Base-by-base conservation (phyloP, 92 coral and sea anemone genomes). In the Heliopora coerulea region DNA sequence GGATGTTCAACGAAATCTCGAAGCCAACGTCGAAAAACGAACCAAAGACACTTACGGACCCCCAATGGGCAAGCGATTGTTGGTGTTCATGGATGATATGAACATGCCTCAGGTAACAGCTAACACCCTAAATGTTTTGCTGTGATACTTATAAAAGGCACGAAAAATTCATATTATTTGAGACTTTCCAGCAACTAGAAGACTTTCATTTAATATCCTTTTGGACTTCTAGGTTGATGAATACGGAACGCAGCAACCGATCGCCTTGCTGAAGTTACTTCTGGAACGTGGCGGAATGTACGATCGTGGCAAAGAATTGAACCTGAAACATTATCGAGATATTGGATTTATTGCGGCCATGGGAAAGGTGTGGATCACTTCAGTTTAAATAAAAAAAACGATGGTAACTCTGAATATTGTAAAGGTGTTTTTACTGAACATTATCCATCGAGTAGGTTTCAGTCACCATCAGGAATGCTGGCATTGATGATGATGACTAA, bases 41-140 rank as follows among this genome's bases (percentile, higher is more conserved):
- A 95, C 99, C 42, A 95, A 95, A 70, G 99, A 95, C 63, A 95
- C 99, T 17, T 95, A 95, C 82, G 99, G 99, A 11, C 99, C 99
- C 35, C 99, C 99, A 49, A 95, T 95, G 99, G 99, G 99, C 15
- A 95, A 95, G 73, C 63, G 99, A 78, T 70, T 95, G 74, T 78
- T 95, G 48, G 99, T 95, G 54, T 95, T 95, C 84, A 88, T 95
- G 96, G 99, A 95, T 73, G 99, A 95, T 57, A 95, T 95, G 99
- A 95, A 95, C 59, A 95, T 95, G 99, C 99, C 99, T 1, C 99
- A 95, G 89, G 96, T 88, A 79, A 24, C 32, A 3, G n/a, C n/a
- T n/a, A n/a, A n/a, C n/a, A n/a, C n/a, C n/a, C n/a, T n/a, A n/a
- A n/a, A n/a, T n/a, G n/a, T n/a, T n/a, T n/a, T n/a, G n/a, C n/a